Evolutionary conservation across 2,888 invertebrate species (phyloP), one percentile per base, ranked within the genome.

Genomic region (Drosophila leonis): DNA sequence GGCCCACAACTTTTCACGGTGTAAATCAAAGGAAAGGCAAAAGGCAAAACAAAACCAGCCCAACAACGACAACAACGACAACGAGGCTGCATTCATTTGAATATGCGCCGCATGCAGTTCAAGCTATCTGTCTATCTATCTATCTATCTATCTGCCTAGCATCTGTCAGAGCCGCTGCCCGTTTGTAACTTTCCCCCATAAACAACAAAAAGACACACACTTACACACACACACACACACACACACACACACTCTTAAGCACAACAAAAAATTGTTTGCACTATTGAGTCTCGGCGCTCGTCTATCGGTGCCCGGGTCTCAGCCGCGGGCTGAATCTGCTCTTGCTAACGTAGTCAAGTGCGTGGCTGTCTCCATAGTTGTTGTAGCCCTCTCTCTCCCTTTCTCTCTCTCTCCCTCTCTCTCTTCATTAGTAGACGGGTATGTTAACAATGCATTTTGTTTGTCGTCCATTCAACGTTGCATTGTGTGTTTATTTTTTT

Each of bases 101-200:
- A 85, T 88, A 90, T 71, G 70, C 71, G 63, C 65, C 80, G 61
- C 76, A 66, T 80, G 77, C 77, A 76, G 80, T 68, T 75, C 76
- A 66, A 52, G 71, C 73, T 85, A 72, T 68, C 83, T 83, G 87
- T 54, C 37, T 71, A 74, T 73, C 60, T 61, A 46, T 56, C 73
- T 83, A 83, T 65, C 71, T 84, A 84, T 66, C 71, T 86, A 75
- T 66, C 84, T 81, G 89, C 80, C 87, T 86, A 87, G 82, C 84
- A 78, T 86, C 87, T 83, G 83, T 87, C 89, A 86, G 82, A 71
- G 78, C 70, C 71, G 78, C 80, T 37, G 52, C 35, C 49, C 75
- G 88, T 74, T 78, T 63, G 87, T 82, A 86, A 90, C 86, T 86
- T 86, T 86, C 86, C 90, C 86, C 90, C 87, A 86, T 86, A 86